A percentile compares a stretch with the other conserved stretches of the same genome.
Evolutionary conservation across 2,113 vertebrate species (phyloP).

Genomic region (Daboia siamensis): DNA sequence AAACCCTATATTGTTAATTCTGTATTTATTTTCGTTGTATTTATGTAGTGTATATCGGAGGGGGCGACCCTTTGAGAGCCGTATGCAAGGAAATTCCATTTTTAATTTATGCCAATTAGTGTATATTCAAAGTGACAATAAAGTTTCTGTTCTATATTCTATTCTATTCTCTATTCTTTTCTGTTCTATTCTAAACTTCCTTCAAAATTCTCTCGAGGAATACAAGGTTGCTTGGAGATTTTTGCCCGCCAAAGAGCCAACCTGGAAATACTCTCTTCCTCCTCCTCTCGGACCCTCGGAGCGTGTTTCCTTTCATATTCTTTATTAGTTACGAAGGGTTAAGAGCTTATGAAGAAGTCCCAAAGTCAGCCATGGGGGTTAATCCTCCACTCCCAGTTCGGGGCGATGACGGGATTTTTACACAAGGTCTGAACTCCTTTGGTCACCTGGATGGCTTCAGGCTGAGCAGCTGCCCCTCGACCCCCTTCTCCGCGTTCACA

Average conservation of each 20-base stretch:
- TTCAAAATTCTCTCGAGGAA: neutral
- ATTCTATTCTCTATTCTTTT: too few relatives aligned
- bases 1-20: neutral
- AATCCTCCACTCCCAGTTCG: neutral
- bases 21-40: too few relatives aligned
- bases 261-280: neutral
- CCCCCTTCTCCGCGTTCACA: neutral
- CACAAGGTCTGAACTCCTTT: neutral
- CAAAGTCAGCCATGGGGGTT: neutral
- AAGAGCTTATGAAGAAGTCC: neutral
- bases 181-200: too few relatives aligned
- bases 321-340: neutral
- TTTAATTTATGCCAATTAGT: too few relatives aligned
- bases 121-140: too few relatives aligned
- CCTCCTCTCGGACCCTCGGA: neutral
- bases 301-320: neutral
- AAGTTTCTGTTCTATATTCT: too few relatives aligned
- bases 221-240: neutral
- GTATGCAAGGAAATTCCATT: too few relatives aligned
- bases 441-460: too few relatives aligned
- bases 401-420: neutral
- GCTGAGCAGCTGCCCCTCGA: too few relatives aligned
- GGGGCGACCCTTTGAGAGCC: too few relatives aligned
- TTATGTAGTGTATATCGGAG: too few relatives aligned
- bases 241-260: neutral